Evolutionary conservation across 1,140 invertebrate genomes (phyloP).

Genomic region (Polypedilum vanderplanki): DNA sequence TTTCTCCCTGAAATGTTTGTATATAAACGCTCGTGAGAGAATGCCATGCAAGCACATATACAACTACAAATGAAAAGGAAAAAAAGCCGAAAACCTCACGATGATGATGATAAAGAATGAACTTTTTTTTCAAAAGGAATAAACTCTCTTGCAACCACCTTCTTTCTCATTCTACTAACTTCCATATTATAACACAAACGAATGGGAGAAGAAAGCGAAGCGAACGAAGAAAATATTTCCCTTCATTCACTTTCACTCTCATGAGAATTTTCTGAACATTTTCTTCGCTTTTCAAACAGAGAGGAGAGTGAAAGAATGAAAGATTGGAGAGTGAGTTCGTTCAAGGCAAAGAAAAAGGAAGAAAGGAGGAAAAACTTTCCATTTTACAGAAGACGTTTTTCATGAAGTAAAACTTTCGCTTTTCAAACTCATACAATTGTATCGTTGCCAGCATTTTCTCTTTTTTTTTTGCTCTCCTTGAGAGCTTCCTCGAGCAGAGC

Average conservation of each 20-base stretch:
- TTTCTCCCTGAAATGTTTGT: background rate
- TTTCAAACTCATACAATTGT: background rate
- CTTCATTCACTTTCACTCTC: slow-evolving; percentile 11
- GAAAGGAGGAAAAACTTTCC: slow-evolving; percentile 15
- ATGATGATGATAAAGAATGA: slow-evolving; percentile 11
- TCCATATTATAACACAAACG: no score
- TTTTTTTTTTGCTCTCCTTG: background rate
- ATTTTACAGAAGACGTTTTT: slow-evolving; percentile 1
- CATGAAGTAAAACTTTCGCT: background rate
- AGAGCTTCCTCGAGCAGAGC: background rate
- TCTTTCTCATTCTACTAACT: background rate
- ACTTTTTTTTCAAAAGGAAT: slow-evolving; percentile 13
- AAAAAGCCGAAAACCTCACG: background rate
- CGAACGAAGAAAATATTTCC: background rate
- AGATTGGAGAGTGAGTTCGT: slow-evolving; percentile 16
- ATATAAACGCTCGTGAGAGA: background rate
- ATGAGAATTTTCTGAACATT: background rate
- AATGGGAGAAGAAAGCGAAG: no score
- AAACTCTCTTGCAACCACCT: background rate
- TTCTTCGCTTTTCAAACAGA: background rate
- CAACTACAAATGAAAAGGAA: background rate
- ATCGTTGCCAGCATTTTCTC: background rate
- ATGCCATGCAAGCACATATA: background rate
- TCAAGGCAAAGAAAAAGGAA: background rate
- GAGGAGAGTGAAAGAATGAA: background rate